A percentile compares a stretch with the other conserved stretches of the same genome.
Evolutionary conservation across 2,113 vertebrate species (phyloP).

Genomic region (Erpornis zantholeuca): DNA sequence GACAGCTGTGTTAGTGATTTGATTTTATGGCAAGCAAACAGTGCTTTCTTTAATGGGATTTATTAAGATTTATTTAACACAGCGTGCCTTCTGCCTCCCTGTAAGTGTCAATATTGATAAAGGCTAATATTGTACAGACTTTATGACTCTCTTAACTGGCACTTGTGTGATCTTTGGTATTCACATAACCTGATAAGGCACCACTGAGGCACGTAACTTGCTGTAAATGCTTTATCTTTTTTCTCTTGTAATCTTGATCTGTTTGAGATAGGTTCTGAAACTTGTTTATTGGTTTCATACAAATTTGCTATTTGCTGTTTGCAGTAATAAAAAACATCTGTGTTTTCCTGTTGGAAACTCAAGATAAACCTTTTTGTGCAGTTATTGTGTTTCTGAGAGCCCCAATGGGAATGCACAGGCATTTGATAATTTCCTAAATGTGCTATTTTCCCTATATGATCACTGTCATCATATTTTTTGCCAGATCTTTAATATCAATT

Average conservation of each 20-base stretch:
- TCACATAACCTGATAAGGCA: neutral
- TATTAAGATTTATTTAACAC: neutral
- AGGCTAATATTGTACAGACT: neutral
- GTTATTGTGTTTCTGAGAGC: neutral
- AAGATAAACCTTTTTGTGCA: neutral
- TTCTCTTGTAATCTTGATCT: neutral
- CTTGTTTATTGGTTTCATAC: neutral
- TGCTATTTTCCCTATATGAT: neutral
- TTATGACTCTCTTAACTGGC: neutral
- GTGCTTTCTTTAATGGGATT: neutral
- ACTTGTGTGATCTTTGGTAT: neutral
- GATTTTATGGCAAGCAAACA: neutral
- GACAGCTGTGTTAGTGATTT: neutral
- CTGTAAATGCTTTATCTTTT: neutral
- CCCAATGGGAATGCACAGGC: neutral
- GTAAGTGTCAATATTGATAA: neutral
- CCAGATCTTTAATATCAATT: neutral
- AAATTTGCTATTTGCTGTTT: neutral
- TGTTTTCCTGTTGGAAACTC: neutral
- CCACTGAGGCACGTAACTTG: neutral
- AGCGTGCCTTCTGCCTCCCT: constrained; percentile 1
- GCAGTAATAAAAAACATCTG: neutral
- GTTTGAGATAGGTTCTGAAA: neutral
- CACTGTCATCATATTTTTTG: neutral
- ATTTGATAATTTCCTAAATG: neutral